Percentiles rank a stretch among this genome's conserved stretches.
Evolutionary conservation across 2,888 invertebrate genomes (phyloP).

Genomic region (Endomychus coccineus): DNA sequence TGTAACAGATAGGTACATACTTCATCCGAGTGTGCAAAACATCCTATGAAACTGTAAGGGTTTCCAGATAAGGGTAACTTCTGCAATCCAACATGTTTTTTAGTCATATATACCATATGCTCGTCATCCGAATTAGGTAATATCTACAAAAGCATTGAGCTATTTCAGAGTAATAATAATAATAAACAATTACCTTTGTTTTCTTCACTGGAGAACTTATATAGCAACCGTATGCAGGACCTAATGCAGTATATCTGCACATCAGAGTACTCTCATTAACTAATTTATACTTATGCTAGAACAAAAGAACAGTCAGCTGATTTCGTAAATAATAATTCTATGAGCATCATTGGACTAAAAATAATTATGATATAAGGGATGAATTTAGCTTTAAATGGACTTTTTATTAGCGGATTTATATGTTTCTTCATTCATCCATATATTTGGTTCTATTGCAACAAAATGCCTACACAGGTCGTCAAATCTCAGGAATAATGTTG

Average conservation of each 20-base stretch:
- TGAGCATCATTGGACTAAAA: too few relatives aligned
- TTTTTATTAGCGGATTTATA: too few relatives aligned
- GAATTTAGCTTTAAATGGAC: too few relatives aligned
- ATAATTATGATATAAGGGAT: too few relatives aligned
- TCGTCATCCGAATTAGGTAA: conserved; percentile 35
- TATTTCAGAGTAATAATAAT: too few relatives aligned
- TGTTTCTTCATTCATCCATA: too few relatives aligned
- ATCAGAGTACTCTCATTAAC: conserved; percentile 56
- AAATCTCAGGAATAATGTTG: too few relatives aligned
- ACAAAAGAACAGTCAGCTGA: too few relatives aligned
- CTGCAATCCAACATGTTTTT: conserved; percentile 60
- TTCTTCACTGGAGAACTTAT: conserved; percentile 46
- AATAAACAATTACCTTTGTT: conserved; percentile 37
- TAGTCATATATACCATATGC: conserved; percentile 57
- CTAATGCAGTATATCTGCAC: conserved; percentile 58
- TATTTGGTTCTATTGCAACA: too few relatives aligned
- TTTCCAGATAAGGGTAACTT: conserved; percentile 66
- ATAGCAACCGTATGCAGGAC: conserved; percentile 57
- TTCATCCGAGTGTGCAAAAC: conserved; percentile 59
- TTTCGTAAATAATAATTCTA: too few relatives aligned
- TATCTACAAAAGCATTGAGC: conserved; percentile 35
- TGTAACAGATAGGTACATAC: conserved; percentile 43
- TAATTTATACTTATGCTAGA: conserved; percentile 62
- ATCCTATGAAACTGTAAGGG: conserved; percentile 57
- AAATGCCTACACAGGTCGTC: too few relatives aligned